phyloP scores from a whole-genome alignment of 2,113 vertebrate genomes.

The Chamaetylas fuelleborni region DNA sequence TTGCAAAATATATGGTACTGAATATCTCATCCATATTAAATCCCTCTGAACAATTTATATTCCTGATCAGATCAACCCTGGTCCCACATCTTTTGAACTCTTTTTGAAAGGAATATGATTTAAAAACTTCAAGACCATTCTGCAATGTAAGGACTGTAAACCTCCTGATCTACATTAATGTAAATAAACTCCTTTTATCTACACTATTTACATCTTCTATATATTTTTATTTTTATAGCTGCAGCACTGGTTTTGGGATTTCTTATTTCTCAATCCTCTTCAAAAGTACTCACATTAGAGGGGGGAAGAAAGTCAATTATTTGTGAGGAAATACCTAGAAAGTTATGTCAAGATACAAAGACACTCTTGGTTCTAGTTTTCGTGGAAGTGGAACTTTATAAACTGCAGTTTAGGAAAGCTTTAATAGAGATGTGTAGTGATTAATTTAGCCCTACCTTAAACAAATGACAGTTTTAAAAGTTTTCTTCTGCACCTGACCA shows the following conservation, averaged over 20 bases:
- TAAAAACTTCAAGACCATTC: background rate
- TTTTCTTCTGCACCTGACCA: background rate
- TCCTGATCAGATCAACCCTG: background rate
- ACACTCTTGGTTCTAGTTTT: background rate
- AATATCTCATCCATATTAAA: background rate
- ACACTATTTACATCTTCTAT: background rate
- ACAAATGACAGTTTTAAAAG: background rate
- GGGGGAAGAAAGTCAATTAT: background rate
- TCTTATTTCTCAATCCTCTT: background rate
- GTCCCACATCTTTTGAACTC: background rate
- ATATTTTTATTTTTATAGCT: background rate
- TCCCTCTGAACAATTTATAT: background rate
- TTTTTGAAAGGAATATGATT: background rate
- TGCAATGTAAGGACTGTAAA: background rate
- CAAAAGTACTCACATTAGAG: background rate
- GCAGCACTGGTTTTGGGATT: accelerated
- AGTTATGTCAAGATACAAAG: background rate
- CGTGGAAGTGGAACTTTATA: background rate
- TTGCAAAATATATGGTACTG: background rate
- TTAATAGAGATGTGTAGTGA: background rate
- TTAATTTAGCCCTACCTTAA: background rate
- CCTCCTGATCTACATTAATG: background rate
- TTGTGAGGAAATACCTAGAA: background rate
- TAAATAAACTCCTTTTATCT: background rate
- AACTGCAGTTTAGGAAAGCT: background rate